phyloP scores from a whole-genome alignment of 2,888 invertebrate genomes.

The Lepetodrilus schrolli region DNA sequence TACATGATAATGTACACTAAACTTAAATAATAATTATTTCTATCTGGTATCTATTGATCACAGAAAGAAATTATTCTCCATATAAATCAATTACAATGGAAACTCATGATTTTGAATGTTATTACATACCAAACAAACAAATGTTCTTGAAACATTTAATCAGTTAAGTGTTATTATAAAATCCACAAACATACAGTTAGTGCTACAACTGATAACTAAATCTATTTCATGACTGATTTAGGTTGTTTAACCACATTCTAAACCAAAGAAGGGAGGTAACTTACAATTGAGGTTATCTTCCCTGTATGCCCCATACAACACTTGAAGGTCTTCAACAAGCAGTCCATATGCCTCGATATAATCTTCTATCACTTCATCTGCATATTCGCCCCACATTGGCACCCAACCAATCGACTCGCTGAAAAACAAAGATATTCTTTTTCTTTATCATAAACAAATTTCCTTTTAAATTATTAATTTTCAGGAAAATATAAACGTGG shows the following conservation, averaged over 20 bases:
- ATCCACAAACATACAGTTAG: too few relatives aligned
- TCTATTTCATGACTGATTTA: not conserved
- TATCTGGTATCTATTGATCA: too few relatives aligned
- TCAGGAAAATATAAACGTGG: too few relatives aligned
- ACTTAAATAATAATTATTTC: too few relatives aligned
- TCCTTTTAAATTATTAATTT: too few relatives aligned
- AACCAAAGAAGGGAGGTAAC: constrained; percentile 35
- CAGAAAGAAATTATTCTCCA: too few relatives aligned
- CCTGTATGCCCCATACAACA: constrained; percentile 67
- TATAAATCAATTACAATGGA: too few relatives aligned
- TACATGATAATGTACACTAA: too few relatives aligned
- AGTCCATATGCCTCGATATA: constrained; percentile 65
- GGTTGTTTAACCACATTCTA: too few relatives aligned
- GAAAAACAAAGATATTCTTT: constrained; percentile 41
- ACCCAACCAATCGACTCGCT: constrained; percentile 70
- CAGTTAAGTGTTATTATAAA: not conserved
- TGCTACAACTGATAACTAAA: too few relatives aligned
- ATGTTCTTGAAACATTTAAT: not conserved
- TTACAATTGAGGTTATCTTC: constrained; percentile 70
- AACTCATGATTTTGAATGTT: too few relatives aligned
- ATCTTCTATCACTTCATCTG: constrained; percentile 64
- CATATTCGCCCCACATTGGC: constrained; percentile 70
- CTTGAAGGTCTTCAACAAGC: constrained; percentile 65
- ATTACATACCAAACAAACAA: not conserved
- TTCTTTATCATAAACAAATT: too few relatives aligned